These are phyloP conservation scores for Pipistrellus kuhlii DNA, from an alignment of 2,797 vertebrate genomes.

Conservation along the genomic window DNA sequence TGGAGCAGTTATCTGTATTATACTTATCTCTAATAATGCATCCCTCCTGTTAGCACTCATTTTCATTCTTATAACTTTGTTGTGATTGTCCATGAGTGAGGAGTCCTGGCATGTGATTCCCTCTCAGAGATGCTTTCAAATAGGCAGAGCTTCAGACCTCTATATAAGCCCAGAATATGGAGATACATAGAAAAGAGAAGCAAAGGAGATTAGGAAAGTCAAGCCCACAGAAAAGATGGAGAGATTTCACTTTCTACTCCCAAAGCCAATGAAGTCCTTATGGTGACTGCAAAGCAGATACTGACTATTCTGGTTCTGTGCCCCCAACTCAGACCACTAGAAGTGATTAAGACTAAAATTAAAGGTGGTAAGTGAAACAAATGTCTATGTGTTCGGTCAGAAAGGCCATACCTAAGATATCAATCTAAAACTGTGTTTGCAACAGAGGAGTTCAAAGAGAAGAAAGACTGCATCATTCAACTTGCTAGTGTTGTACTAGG, in stretches of 20 bases:
- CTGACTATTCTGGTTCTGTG: neutral
- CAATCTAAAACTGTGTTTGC: neutral
- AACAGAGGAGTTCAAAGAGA: neutral
- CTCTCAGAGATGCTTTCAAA: neutral
- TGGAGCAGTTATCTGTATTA: neutral
- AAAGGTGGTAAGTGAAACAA: neutral
- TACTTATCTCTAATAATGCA: neutral
- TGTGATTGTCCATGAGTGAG: neutral
- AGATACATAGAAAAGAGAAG: neutral
- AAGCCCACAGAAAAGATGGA: neutral
- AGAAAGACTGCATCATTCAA: neutral
- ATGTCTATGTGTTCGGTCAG: neutral
- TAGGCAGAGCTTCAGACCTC: neutral
- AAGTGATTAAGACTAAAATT: slow-evolving; percentile 11
- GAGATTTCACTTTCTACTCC: slow-evolving; percentile 21
- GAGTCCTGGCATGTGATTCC: neutral
- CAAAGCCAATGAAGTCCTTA: neutral
- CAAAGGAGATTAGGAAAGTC: slow-evolving; percentile 30
- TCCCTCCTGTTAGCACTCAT: neutral
- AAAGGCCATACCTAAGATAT: neutral
- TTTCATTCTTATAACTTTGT: neutral
- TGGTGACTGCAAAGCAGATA: neutral
- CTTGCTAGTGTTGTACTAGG: neutral
- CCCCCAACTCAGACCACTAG: neutral
- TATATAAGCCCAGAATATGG: neutral